Percentiles rank a stretch among this genome's conserved stretches.
Conservation (phyloP, 2,797 vertebrate species). For the Jordanella pulchra region DNA sequence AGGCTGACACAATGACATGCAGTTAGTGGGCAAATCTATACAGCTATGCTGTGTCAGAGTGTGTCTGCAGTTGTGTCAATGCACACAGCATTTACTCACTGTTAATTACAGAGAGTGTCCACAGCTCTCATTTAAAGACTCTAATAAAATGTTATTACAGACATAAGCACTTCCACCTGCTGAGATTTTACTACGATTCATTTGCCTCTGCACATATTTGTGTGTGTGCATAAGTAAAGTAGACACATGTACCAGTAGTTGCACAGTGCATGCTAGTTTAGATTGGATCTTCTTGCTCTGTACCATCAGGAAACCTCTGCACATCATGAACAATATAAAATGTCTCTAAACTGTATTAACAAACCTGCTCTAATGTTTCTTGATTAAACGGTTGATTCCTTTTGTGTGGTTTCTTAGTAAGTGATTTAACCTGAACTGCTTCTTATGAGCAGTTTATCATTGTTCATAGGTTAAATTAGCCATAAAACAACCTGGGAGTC, state of each 20-base stretch:
- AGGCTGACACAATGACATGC: conserved; percentile 51
- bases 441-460: conserved; percentile 52
- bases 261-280: conserved; percentile 35
- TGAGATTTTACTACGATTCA: conserved; percentile 40
- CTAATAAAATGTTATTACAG: conserved; percentile 74
- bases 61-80: conserved; percentile 33
- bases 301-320: conserved; percentile 53
- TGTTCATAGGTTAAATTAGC: conserved; percentile 49
- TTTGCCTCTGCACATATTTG: conserved; percentile 30
- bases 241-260: conserved; percentile 1
- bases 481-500: conserved; percentile 42
- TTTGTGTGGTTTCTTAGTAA: conserved; percentile 64
- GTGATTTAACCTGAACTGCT: conserved; percentile 42
- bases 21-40: conserved; percentile 45
- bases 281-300: conserved; percentile 42
- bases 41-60: conserved; percentile 12
- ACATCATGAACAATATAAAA: conserved; percentile 56
- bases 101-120: conserved; percentile 62
- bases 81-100: conserved; percentile 52
- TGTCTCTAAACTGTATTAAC: conserved; percentile 27
- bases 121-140: conserved; percentile 64
- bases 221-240: conserved; percentile 15
- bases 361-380: conserved; percentile 37
- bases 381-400: conserved; percentile 57
- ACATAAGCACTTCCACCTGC: conserved; percentile 74